Evolutionary conservation across 2,113 vertebrate species (phyloP).

Genomic region (Halichoeres trimaculatus): DNA sequence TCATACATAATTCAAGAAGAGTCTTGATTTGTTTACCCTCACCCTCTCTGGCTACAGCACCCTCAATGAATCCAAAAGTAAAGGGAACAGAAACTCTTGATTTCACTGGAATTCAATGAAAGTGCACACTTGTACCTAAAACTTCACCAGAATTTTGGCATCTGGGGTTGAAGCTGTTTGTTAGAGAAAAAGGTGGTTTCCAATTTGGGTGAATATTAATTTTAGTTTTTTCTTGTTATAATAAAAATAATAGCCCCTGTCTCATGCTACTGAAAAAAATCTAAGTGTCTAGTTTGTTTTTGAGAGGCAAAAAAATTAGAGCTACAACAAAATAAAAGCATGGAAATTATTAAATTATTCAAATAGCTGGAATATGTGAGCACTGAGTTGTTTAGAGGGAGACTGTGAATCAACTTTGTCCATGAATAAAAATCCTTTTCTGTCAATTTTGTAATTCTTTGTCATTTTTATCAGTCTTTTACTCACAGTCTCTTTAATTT

Average conservation of each 20-base stretch:
- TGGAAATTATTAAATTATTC: neutral
- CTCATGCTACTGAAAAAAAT: neutral
- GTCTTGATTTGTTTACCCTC: conserved; percentile 33
- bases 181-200: no score
- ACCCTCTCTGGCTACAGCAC: conserved; percentile 6
- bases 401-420: neutral
- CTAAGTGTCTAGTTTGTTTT: no score
- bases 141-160: neutral
- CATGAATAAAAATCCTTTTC: neutral
- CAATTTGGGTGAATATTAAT: neutral
- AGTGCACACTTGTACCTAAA: neutral
- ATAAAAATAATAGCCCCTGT: neutral
- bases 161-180: no score
- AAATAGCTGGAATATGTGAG: neutral
- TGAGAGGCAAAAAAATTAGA: neutral
- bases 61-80: conserved; percentile 7
- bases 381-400: neutral
- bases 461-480: neutral
- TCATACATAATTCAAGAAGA: conserved; percentile 58
- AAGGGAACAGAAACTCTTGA: conserved; percentile 20
- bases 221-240: neutral
- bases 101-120: conserved; percentile 12
- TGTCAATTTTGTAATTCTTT: neutral
- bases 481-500: neutral
- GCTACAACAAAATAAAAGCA: neutral